Conservation (phyloP, 2,888 invertebrate species). For the Acleris literana region DNA sequence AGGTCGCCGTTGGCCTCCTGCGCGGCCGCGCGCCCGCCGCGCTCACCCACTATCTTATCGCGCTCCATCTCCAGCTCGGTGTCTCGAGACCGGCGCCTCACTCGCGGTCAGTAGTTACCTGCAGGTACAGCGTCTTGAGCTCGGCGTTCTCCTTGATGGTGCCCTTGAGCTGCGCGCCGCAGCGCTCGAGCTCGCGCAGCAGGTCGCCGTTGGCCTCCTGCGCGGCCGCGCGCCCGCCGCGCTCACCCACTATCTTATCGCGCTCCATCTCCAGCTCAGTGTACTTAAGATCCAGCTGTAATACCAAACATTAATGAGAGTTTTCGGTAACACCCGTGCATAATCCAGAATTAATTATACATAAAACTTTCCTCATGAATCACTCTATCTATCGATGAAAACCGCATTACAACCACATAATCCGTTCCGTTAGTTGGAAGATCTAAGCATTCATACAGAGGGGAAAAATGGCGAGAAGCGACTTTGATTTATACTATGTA, state of each 20-base stretch:
- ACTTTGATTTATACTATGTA: too few species aligned
- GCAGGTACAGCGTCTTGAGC: constrained; percentile 78
- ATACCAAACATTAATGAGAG: too few species aligned
- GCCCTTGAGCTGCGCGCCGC: constrained; percentile 78
- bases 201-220: constrained; percentile 72
- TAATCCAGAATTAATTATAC: too few species aligned
- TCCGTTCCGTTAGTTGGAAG: too few species aligned
- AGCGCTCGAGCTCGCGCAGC: constrained; percentile 77
- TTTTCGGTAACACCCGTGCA: too few species aligned
- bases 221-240: constrained; percentile 68
- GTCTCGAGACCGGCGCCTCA: constrained; percentile 35
- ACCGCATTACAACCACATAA: too few species aligned
- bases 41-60: constrained; percentile 65
- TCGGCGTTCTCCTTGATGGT: constrained; percentile 76
- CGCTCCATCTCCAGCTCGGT: constrained; percentile 73
- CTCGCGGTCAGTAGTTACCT: constrained; percentile 52
- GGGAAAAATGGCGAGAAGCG: too few species aligned
- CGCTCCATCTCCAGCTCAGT: constrained; percentile 73
- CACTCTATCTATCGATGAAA: too few species aligned
- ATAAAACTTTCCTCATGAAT: neutral
- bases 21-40: constrained; percentile 68
- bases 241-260: constrained; percentile 65
- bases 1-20: too few species aligned
- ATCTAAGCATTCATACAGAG: too few species aligned
- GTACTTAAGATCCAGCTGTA: constrained; percentile 68